These are phyloP conservation scores for Lethenteron reissneri DNA, from an alignment of 2,113 vertebrate species.

Conservation along the genomic window DNA sequence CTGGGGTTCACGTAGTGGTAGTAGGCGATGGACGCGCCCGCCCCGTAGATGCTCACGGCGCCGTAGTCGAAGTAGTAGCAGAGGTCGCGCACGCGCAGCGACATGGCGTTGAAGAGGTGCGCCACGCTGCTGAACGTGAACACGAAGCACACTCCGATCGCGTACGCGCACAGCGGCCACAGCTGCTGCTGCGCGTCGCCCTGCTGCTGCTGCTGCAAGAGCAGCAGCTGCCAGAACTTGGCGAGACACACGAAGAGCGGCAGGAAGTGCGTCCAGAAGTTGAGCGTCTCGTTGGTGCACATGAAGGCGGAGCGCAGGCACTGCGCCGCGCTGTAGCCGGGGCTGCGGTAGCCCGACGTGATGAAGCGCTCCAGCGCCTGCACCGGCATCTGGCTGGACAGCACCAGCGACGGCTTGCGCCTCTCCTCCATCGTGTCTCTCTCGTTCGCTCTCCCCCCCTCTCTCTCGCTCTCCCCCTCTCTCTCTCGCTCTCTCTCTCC, in stretches of 20 bases:
- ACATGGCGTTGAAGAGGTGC: constrained; percentile 37
- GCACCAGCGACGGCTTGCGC: constrained; percentile 15
- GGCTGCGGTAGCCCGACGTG: constrained; percentile 34
- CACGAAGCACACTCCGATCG: constrained; percentile 28
- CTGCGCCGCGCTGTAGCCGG: constrained; percentile 32
- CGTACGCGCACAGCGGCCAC: constrained; percentile 25
- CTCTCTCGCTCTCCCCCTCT: background rate
- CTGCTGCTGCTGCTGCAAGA: too few species aligned
- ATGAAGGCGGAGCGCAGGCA: constrained; percentile 33
- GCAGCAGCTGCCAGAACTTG: constrained; percentile 22
- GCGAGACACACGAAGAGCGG: constrained; percentile 30
- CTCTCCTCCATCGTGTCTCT: background rate
- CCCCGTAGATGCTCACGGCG: constrained; percentile 33
- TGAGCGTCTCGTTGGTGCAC: constrained; percentile 37
- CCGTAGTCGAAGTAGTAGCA: constrained; percentile 43
- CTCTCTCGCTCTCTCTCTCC: background rate
- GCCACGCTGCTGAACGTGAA: constrained; percentile 38
- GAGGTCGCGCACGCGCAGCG: constrained; percentile 29
- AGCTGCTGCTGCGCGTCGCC: background rate
- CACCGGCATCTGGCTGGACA: constrained; percentile 25
- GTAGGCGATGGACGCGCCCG: constrained; percentile 33
- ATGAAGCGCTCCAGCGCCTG: constrained; percentile 33
- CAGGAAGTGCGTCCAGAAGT: constrained; percentile 46
- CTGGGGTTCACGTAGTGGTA: constrained; percentile 35
- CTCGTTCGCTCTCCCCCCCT: background rate